Evolutionary conservation across 2,888 invertebrate species (phyloP), one percentile per base, ranked within the genome.

Genomic region (Caenorhabditis sp.): DNA sequence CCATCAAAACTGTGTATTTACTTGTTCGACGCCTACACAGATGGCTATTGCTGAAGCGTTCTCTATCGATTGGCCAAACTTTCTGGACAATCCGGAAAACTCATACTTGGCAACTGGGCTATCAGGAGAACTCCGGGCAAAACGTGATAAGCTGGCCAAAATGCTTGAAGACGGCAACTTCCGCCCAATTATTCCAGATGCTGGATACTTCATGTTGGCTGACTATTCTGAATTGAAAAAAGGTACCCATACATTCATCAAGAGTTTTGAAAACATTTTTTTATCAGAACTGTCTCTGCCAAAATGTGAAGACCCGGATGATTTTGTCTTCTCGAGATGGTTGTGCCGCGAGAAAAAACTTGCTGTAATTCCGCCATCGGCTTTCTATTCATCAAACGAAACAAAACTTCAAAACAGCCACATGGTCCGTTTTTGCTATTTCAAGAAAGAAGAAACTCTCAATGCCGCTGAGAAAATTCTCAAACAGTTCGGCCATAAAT

Each of bases 131-230:
- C 93, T 98, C 58, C 92, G 94, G 72, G 93, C 94, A 0, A 97
- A 97, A 92, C 93, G 97, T 37, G 95, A 97, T 92, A 95, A 93
- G 88, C 95, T 97, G 93, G 94, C 94, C 0, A 94, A 95, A 88
- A 94, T 95, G 80, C 93, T 96, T 26, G 67, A 91, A 20, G 79
- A 80, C 35, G 84, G 80, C 9, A 83, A 82, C 13, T 79, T 85
- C 69, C 71, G 80, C n/a, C 87, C 98, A 0, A 96, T 96, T 0
- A 93, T 97, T 71, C 99, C 99, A 0, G 96, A 98, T 88, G 97
- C 97, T 2, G 98, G 99, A 0, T 99, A 98, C 93, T 99, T 99
- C 92, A 95, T 99, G 94, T 92, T 99, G 65, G 97, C 97, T 1
- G 96, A 99, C 93, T 97, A 96, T 95, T 94, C 95, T 1, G 69